Evolutionary conservation across 2,888 invertebrate genomes (phyloP).

Genomic region (Strigamia transsilvanica): DNA sequence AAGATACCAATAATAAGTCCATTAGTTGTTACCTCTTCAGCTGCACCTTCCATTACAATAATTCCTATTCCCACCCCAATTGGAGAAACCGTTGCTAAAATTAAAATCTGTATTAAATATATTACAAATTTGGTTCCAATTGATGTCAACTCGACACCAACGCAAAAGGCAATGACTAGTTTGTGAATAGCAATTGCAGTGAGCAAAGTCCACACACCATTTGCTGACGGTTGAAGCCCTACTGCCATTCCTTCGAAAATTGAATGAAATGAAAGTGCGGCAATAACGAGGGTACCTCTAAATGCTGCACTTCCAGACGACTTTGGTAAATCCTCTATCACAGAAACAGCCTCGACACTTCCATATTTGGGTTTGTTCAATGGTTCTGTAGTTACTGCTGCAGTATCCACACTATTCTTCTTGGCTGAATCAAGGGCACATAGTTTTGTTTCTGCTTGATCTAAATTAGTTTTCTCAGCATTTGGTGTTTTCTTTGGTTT

Average conservation of each 20-base stretch:
- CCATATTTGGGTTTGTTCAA: conserved; percentile 16
- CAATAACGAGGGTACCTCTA: conserved; percentile 78
- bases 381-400: not conserved
- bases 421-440: not conserved
- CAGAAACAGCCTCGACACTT: conserved; percentile 31
- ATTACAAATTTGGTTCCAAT: conserved; percentile 70
- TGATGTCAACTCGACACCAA: conserved; percentile 82
- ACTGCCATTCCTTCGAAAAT: conserved; percentile 86
- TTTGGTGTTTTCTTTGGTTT: not conserved
- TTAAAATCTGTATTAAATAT: conserved; percentile 73
- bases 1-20: conserved; percentile 61
- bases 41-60: conserved; percentile 64
- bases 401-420: conserved; percentile 21
- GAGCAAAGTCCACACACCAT: conserved; percentile 82
- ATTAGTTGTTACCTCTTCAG: not conserved
- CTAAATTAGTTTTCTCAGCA: not conserved
- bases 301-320: conserved; percentile 58
- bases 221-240: conserved; percentile 75
- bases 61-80: conserved; percentile 81
- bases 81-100: conserved; percentile 82
- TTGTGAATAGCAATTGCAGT: conserved; percentile 86
- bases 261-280: conserved; percentile 85
- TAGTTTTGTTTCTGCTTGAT: conserved; percentile 9
- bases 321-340: conserved; percentile 6
- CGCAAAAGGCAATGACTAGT: conserved; percentile 85